phyloP scores from a whole-genome alignment of 2,888 invertebrate species.

The Malthinus flaveolus region DNA sequence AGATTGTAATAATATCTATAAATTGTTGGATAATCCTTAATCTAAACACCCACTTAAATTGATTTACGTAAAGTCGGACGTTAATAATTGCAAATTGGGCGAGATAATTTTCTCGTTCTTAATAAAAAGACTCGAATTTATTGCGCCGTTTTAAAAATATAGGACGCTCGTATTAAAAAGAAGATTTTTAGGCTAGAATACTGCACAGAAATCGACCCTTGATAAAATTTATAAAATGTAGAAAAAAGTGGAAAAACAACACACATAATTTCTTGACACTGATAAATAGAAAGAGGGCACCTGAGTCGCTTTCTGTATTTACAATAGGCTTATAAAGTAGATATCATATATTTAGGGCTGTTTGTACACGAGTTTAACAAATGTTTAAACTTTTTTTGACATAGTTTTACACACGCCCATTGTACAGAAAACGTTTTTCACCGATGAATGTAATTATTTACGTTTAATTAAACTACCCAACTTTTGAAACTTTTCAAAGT shows the following conservation, averaged over 20 bases:
- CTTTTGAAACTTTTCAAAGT: too few species aligned
- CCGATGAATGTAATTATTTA: too few species aligned
- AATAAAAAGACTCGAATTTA: too few species aligned
- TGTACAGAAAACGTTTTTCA: background rate
- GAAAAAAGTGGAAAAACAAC: background rate
- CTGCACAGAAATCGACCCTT: background rate
- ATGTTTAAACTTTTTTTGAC: background rate
- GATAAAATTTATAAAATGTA: too few species aligned
- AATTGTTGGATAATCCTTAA: slow-evolving; percentile 53
- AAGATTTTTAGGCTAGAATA: background rate
- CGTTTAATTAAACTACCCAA: too few species aligned
- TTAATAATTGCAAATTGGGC: slow-evolving; percentile 35
- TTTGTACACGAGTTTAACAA: slow-evolving; percentile 1
- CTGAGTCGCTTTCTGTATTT: slow-evolving; percentile 4
- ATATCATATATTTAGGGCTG: background rate
- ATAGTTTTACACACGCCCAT: background rate
- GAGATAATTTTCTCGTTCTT: slow-evolving; percentile 16
- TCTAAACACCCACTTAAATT: slow-evolving; percentile 52
- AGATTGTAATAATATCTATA: slow-evolving; percentile 50
- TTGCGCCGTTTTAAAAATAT: too few species aligned
- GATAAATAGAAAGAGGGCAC: slow-evolving; percentile 2
- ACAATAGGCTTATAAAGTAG: slow-evolving; percentile 5
- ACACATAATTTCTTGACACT: background rate
- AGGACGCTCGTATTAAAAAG: background rate
- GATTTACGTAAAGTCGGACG: slow-evolving; percentile 48